A percentile compares a stretch with the other conserved stretches of the same genome.
These are phyloP conservation scores for Cataglyphis altisquamis DNA, from an alignment of 2,888 invertebrate species.

Conservation along the genomic window DNA sequence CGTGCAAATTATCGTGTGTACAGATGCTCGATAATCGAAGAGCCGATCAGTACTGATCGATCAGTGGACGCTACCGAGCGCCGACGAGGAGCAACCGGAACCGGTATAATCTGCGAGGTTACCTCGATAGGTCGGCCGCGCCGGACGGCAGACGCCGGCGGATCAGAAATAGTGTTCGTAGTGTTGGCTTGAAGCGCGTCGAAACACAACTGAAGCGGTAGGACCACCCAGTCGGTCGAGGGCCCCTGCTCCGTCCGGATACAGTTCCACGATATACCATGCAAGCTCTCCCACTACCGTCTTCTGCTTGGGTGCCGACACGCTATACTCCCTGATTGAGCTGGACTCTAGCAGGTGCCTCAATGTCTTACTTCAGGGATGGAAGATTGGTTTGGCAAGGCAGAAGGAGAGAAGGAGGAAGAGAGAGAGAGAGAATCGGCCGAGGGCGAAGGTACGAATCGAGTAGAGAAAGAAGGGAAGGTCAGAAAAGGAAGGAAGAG, in stretches of 20 bases:
- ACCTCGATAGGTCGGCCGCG: conserved; percentile 35
- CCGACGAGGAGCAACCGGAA: conserved; percentile 1
- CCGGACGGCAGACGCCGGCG: conserved; percentile 65
- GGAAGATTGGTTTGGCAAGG: conserved; percentile 82
- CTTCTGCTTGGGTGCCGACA: conserved; percentile 73
- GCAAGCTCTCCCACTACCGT: conserved; percentile 83
- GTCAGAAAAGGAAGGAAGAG: conserved; percentile 26
- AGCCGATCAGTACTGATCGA: conserved; percentile 4
- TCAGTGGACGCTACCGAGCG: conserved; percentile 32
- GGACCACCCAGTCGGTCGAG: conserved; percentile 86
- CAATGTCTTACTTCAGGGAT: conserved; percentile 85
- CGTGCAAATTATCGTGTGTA: neutral
- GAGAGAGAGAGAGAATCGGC: conserved; percentile 30
- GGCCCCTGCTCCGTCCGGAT: conserved; percentile 81
- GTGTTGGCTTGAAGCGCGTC: conserved; percentile 86
- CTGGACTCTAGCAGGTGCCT: conserved; percentile 85
- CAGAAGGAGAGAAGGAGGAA: conserved; percentile 56
- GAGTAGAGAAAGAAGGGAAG: neutral
- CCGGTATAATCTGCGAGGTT: conserved; percentile 47
- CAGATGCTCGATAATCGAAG: conserved; percentile 1
- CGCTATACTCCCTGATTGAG: conserved; percentile 82
- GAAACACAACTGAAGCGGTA: conserved; percentile 86
- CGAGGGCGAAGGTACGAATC: conserved; percentile 7
- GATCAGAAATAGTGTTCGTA: conserved; percentile 79
- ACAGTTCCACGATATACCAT: conserved; percentile 83